These are phyloP conservation scores for Lophura nycthemera DNA, from an alignment of 2,113 vertebrate species.

Conservation along the genomic window DNA sequence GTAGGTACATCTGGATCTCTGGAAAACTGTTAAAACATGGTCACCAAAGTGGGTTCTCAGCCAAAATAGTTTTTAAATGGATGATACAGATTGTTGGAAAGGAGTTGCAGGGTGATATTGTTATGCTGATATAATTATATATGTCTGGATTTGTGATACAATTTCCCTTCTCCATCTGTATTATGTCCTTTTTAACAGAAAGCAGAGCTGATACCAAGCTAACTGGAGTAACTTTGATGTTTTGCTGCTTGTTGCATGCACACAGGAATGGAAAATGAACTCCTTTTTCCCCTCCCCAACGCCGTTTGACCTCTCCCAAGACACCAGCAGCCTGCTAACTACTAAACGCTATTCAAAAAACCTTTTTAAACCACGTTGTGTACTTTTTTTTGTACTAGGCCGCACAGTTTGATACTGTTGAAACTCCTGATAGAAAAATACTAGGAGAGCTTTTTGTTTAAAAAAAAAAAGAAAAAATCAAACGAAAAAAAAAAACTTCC, in stretches of 20 bases:
- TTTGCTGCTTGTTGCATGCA: conserved; percentile 98
- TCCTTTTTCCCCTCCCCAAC: conserved; percentile 86
- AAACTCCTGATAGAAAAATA: conserved; percentile 61
- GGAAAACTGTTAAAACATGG: neutral
- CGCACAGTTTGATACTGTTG: conserved; percentile 69
- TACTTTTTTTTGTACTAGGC: conserved; percentile 70
- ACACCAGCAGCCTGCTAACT: conserved; percentile 88
- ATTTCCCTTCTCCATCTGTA: conserved; percentile 83
- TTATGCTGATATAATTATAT: conserved; percentile 74
- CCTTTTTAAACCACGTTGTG: conserved; percentile 69
- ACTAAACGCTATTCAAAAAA: conserved; percentile 81
- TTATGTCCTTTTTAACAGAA: conserved; percentile 86
- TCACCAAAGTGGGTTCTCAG: neutral
- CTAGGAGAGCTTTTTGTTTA: conserved; percentile 73
- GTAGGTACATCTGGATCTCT: neutral
- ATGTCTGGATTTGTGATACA: conserved; percentile 79
- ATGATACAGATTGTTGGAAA: neutral
- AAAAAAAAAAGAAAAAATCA: neutral
- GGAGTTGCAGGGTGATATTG: conserved; percentile 55
- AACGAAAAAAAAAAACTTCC: neutral
- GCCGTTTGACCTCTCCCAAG: conserved; percentile 88
- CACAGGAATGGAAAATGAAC: conserved; percentile 90
- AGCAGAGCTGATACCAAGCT: conserved; percentile 87
- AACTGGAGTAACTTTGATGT: conserved; percentile 89
- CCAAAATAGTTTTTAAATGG: neutral